A percentile compares a stretch with the other conserved stretches of the same genome.
Conservation (phyloP, 2,888 invertebrate genomes). For the Hydriomena furcata region DNA sequence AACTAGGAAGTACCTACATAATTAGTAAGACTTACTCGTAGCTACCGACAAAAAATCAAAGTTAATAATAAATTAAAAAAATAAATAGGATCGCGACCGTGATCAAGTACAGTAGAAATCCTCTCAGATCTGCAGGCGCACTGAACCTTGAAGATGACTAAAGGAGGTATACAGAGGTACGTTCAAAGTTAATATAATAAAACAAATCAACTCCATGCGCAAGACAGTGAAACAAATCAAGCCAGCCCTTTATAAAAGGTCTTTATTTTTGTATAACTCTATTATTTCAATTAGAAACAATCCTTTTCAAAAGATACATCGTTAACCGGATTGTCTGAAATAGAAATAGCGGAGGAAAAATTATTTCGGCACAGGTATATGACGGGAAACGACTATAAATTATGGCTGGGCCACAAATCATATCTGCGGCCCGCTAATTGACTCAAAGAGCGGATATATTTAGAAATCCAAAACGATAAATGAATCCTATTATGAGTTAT, state of each 20-base stretch:
- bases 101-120: no score
- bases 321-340: constrained; percentile 32
- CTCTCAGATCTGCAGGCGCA: no score
- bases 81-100: no score
- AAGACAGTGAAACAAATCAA: not conserved
- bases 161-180: no score
- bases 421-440: constrained; percentile 47
- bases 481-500: constrained; percentile 11
- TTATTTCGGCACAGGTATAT: constrained; percentile 38
- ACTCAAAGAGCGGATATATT: constrained; percentile 49
- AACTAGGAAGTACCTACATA: not conserved
- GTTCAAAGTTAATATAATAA: no score
- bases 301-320: constrained; percentile 16
- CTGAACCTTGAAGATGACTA: no score
- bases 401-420: constrained; percentile 48
- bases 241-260: not conserved
- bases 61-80: no score
- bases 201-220: no score
- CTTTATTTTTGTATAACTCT: not conserved
- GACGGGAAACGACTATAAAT: constrained; percentile 48
- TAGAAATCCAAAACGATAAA: constrained; percentile 40
- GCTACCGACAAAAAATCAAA: no score
- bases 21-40: not conserved
- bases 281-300: constrained; percentile 17
- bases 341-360: constrained; percentile 38